Evolutionary conservation across 2,888 invertebrate species (phyloP).

Genomic region (Blera fallax): DNA sequence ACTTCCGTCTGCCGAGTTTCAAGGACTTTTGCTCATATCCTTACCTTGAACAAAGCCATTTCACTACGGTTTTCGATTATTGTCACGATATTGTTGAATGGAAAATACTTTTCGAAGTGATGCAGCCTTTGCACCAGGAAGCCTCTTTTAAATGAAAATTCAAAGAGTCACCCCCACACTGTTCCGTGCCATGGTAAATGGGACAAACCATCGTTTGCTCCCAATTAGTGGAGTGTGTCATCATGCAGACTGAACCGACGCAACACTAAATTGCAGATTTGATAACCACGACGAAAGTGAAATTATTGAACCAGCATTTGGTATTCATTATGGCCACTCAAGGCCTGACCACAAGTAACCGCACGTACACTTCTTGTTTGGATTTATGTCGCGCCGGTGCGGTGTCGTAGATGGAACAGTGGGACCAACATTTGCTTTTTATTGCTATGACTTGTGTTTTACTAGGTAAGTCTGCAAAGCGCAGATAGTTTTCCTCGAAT

Average conservation of each 20-base stretch:
- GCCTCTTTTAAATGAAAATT: slow-evolving; percentile 63
- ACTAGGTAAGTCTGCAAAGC: no score
- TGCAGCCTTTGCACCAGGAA: slow-evolving; percentile 10
- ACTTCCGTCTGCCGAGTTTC: neutral
- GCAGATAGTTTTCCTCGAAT: no score
- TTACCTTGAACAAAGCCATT: slow-evolving; percentile 61
- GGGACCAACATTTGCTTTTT: neutral
- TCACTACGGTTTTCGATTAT: neutral
- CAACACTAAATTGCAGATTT: slow-evolving; percentile 49
- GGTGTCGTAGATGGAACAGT: slow-evolving; percentile 20
- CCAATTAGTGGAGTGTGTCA: slow-evolving; percentile 59
- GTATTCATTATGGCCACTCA: slow-evolving; percentile 48
- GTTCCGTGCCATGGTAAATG: slow-evolving; percentile 8
- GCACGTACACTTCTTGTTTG: slow-evolving; percentile 53
- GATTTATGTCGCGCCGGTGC: slow-evolving; percentile 32
- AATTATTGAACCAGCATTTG: slow-evolving; percentile 59
- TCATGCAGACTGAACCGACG: slow-evolving; percentile 30
- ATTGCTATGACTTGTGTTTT: neutral
- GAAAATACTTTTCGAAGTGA: slow-evolving; percentile 31
- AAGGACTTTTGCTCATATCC: neutral
- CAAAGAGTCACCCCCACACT: slow-evolving; percentile 22
- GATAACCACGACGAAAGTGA: slow-evolving; percentile 61
- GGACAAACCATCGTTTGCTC: slow-evolving; percentile 40
- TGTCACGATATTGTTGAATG: slow-evolving; percentile 5
- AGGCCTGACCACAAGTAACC: slow-evolving; percentile 38